These are phyloP conservation scores for Diachasma alloeum DNA, from an alignment of 1,140 invertebrate species.

Conservation along the genomic window DNA sequence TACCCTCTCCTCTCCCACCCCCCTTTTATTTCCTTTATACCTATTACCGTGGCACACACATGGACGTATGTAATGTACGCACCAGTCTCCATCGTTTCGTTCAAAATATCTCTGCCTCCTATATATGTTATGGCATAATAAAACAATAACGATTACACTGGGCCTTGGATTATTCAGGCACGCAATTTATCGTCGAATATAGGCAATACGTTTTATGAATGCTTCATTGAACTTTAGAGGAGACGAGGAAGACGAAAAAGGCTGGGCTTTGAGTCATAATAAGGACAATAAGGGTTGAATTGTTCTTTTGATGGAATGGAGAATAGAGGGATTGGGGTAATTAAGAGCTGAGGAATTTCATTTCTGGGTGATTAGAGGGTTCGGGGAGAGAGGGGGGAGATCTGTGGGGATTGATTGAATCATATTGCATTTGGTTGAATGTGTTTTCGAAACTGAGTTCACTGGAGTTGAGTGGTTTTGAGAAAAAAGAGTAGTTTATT, in stretches of 20 bases:
- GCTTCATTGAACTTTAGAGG: neutral
- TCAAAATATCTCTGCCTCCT: conserved; percentile 37
- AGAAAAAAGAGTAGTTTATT: too few species aligned
- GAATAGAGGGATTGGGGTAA: neutral
- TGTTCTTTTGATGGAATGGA: neutral
- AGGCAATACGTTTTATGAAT: conserved; percentile 21
- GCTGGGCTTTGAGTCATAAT: neutral
- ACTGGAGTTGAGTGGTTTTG: too few species aligned
- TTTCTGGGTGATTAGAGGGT: neutral
- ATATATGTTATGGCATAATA: conserved; percentile 57
- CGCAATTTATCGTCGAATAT: conserved; percentile 16
- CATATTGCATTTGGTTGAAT: neutral
- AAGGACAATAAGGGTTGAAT: neutral
- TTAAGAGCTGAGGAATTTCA: neutral
- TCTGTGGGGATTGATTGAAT: neutral
- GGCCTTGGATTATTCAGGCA: conserved; percentile 11
- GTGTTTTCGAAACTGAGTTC: too few species aligned
- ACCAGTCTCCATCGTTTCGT: conserved; percentile 3
- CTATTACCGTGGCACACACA: conserved; percentile 18
- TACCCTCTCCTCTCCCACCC: neutral
- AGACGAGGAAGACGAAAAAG: neutral
- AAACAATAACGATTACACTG: conserved; percentile 53
- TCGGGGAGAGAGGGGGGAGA: neutral
- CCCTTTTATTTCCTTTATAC: conserved; percentile 20
- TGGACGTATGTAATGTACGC: conserved; percentile 4